Conservation (phyloP, 2,888 invertebrate genomes). For the Dendrolimus pini region DNA sequence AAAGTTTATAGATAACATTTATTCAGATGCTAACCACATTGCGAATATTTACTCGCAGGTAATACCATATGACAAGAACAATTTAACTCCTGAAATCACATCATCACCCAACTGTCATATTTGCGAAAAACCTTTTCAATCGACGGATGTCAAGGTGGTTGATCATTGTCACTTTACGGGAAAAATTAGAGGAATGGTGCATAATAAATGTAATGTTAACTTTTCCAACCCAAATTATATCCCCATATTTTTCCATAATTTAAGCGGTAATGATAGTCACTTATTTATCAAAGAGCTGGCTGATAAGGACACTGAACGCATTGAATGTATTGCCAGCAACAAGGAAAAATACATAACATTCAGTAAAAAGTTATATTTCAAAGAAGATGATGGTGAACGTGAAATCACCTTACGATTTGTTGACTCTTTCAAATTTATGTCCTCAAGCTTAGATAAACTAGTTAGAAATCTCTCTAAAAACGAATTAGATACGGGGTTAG, state of each 20-base stretch:
- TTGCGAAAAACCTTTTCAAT: neutral
- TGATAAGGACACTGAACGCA: neutral
- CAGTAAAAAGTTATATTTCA: neutral
- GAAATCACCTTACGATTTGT: too few relatives aligned
- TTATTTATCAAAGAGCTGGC: conserved; percentile 6
- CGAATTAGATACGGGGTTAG: too few relatives aligned
- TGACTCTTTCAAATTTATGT: too few relatives aligned
- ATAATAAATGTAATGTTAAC: neutral
- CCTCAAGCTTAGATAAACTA: conserved; percentile 6
- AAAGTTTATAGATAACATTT: conserved; percentile 7
- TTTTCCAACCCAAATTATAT: neutral
- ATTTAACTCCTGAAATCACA: too few relatives aligned
- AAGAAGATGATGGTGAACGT: neutral
- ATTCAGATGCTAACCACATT: conserved; percentile 2
- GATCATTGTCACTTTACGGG: neutral
- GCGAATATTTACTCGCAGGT: neutral
- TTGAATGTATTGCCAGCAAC: conserved; percentile 3
- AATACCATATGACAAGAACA: neutral
- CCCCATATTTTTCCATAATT: neutral
- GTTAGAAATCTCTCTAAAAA: conserved; percentile 3
- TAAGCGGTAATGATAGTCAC: neutral
- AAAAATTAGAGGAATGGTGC: neutral
- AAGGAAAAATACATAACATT: conserved; percentile 10
- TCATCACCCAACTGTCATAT: neutral
- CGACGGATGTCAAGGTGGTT: neutral